phyloP scores from a whole-genome alignment of 2,797 vertebrate genomes.

The Heteromormyrus szaboi region DNA sequence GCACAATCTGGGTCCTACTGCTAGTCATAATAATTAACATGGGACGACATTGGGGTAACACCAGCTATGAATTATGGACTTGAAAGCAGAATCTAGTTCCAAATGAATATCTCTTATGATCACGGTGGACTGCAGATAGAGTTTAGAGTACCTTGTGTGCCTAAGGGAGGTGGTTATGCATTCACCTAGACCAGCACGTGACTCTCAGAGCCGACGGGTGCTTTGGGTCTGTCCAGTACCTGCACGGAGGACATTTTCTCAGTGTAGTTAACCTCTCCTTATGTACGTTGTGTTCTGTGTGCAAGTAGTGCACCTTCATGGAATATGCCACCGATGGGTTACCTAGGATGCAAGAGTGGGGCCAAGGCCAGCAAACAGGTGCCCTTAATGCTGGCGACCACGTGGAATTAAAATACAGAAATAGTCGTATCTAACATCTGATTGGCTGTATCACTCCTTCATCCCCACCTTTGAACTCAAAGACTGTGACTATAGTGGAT shows the following conservation, averaged over 20 bases:
- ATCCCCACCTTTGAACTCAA: not conserved
- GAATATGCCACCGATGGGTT: not conserved
- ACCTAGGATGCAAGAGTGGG: not conserved
- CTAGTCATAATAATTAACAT: not conserved
- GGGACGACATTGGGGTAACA: not conserved
- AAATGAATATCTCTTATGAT: not conserved
- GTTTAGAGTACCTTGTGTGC: not conserved
- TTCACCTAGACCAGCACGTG: not conserved
- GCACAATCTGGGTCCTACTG: not conserved
- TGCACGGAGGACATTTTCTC: not conserved
- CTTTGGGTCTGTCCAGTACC: not conserved
- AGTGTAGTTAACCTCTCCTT: not conserved
- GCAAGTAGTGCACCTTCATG: not conserved
- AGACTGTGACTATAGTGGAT: not conserved
- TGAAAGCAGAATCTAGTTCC: not conserved
- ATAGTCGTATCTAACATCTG: not conserved
- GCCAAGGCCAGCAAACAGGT: not conserved
- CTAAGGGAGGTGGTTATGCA: not conserved
- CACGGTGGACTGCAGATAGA: not conserved
- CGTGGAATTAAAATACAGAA: not conserved
- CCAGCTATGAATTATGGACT: not conserved
- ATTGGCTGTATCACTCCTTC: not conserved
- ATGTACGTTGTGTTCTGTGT: not conserved
- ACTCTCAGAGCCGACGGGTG: not conserved
- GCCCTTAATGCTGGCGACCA: not conserved